These are phyloP conservation scores for Parazoanthus atlanticus DNA, from an alignment of 92 coral and sea anemone species.

Conservation along the genomic window DNA sequence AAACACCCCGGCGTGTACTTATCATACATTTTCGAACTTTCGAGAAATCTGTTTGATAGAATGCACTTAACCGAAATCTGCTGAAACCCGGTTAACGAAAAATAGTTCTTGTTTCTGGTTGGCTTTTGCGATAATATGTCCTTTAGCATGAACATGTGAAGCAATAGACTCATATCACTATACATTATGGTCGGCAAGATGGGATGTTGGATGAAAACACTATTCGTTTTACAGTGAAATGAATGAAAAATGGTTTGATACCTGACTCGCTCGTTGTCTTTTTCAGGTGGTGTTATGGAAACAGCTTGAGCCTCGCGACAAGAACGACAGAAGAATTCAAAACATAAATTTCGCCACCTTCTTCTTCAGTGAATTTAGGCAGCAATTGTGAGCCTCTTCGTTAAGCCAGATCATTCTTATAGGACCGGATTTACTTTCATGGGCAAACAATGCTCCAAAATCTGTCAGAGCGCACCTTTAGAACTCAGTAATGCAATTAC, in stretches of 20 bases:
- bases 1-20: too few relatives aligned
- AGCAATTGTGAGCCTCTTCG: background rate
- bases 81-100: too few relatives aligned
- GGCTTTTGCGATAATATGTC: too few relatives aligned
- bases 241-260: too few relatives aligned
- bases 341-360: background rate
- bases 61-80: too few relatives aligned
- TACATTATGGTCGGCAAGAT: too few relatives aligned
- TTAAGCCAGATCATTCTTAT: background rate
- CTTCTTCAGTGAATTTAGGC: background rate
- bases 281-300: background rate
- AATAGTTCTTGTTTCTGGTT: too few relatives aligned
- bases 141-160: too few relatives aligned
- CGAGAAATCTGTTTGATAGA: too few relatives aligned
- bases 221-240: background rate
- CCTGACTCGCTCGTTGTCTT: background rate
- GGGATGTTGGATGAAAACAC: background rate
- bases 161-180: too few relatives aligned
- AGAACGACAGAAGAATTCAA: background rate
- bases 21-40: too few relatives aligned
- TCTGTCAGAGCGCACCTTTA: background rate
- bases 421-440: background rate
- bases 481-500: background rate
- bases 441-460: background rate
- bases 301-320: background rate